Evolutionary conservation across 2,888 invertebrate species (phyloP), one percentile per base, ranked within the genome.

Genomic region (Mimas tiliae): DNA sequence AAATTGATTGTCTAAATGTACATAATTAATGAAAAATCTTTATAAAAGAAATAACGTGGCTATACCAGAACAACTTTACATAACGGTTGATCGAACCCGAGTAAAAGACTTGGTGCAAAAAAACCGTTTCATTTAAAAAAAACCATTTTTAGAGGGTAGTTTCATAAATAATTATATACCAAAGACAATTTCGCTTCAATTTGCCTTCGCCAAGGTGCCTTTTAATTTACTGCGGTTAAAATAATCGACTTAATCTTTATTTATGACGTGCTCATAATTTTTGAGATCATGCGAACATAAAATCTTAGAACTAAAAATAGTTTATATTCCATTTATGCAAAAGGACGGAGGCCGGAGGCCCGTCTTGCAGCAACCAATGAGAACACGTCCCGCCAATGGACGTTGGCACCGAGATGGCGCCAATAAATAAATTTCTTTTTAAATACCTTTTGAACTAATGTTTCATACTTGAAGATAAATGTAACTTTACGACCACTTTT

Each of bases 351-450:
- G 82, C 86, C 74, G 83, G 82, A 83, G 86, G 82, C 86, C 76
- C 73, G 87, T 77, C 86, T 71, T 73, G 70, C 66, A 71, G 75
- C 75, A 79, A 70, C 89, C 89, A 89, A 88, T 88, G 71, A 83
- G 76, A 81, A 73, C 66, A 68, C 75, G 66, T 74, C 75, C 75
- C 77, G 79, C 77, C 78, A 76, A 66, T 74, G 78, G 75, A 79
- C 74, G 79, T 77, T 73, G 68, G 72, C 78, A 75, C 69, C 83
- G 73, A 81, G 78, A 82, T 74, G 77, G 84, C 82, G 81, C 81
- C 84, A 83, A 74, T 72, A 70, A 64, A 67, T 68, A 72, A 73
- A 72, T 76, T 71, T 64, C 70, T 67, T 19, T 4, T 19, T 4
- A 42, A 42, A 58, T 58, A 42, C 19, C 4, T 58, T 58, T 58